Conservation (phyloP, 2,797 vertebrate genomes). For the Sardinella longiceps region DNA sequence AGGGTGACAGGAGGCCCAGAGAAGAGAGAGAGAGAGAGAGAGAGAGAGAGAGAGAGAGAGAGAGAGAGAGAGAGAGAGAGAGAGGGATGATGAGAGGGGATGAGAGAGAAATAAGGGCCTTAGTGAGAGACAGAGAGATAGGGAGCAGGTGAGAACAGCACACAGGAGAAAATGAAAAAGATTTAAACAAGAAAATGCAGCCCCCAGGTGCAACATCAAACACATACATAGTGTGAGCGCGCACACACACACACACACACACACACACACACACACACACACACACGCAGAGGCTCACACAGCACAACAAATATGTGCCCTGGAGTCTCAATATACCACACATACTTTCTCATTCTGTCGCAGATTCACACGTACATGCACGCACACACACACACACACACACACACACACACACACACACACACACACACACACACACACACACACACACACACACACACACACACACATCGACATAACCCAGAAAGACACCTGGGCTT, state of each 20-base stretch:
- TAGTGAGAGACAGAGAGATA: neutral
- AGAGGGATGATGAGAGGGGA: neutral
- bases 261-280: neutral
- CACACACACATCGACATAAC: slow-evolving; percentile 17
- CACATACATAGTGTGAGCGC: neutral
- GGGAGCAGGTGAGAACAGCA: neutral
- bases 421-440: slow-evolving; percentile 25
- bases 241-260: neutral
- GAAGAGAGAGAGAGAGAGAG: neutral
- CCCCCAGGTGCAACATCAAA: slow-evolving; percentile 18
- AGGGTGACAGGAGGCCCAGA: neutral
- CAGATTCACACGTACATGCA: neutral
- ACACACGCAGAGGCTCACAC: neutral
- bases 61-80: neutral
- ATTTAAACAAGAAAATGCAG: slow-evolving; percentile 42
- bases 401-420: neutral
- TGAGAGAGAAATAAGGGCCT: neutral
- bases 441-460: slow-evolving; percentile 26
- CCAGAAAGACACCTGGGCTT: slow-evolving; percentile 14
- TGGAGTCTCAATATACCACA: slow-evolving; percentile 1
- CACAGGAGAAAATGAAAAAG: slow-evolving; percentile 33
- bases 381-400: slow-evolving; percentile 2
- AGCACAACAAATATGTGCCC: slow-evolving; percentile 9
- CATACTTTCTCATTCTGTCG: slow-evolving; percentile 8
- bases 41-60: neutral